Base-by-base conservation (phyloP, 2,888 invertebrate genomes). In the Choreutis nemorana region DNA sequence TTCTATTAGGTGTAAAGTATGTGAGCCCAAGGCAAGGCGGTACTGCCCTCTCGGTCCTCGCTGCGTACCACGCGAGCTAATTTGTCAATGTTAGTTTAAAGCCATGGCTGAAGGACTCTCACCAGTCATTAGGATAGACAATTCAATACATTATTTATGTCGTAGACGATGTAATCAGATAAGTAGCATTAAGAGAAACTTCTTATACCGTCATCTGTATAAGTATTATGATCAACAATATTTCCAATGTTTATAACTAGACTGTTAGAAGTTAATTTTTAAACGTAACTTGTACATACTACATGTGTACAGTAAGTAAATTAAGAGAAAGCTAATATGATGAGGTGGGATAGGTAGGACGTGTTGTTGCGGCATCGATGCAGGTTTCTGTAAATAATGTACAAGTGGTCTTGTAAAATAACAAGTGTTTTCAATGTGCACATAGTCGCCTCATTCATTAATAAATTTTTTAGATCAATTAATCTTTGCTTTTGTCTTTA, bases 391-490 rank as follows among this genome's bases (percentile, higher is more conserved):
- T 78, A 77, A 63, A 77, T 77, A 77, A 51, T 70, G 70, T 72
- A 70, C 63, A 67, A 64, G 66, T 62, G 59, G 57, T 68, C 57
- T 55, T 75, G 70, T 75, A 71, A 66, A 62, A 64, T 67, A 72
- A 66, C 70, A 68, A 70, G 68, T 73, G 71, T 72, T 75, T 75
- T 73, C 67, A 66, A 72, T 75, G 78, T 79, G 77, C 78, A 79
- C 77, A 78, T 79, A 78, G 78, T 78, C 77, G 75, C 73, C 72
- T 77, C 75, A 67, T 77, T 75, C 71, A 75, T 72, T 72, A 77
- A 77, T 73, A 78, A 72, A 75, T 70, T 77, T 75, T 77, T 71
- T 79, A 75, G 79, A 78, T 70, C 71, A 71, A 71, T 64, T 55
- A 57, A 46, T 52, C 40, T 53, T 58, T 59, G 41, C 43, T 54